Evolutionary conservation across 2,797 vertebrate genomes (phyloP), one percentile per base, ranked within the genome.

Genomic region (Cottoperca gobio): DNA sequence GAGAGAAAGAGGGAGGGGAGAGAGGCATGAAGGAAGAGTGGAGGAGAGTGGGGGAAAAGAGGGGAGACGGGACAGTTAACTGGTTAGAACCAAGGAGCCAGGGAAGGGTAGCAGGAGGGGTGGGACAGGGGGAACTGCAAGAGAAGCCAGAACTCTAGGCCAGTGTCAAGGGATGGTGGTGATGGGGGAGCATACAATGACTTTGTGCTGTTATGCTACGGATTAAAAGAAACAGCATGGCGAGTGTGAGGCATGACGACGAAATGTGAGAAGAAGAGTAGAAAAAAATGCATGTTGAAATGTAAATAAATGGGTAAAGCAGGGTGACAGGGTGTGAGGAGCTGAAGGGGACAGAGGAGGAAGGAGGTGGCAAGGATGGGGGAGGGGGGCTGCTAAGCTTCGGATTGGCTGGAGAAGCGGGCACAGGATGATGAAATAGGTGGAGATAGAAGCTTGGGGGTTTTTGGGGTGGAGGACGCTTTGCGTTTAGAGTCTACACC

Each of bases 41-140:
- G 87, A 91, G 90, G 89, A 91, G 81, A 91, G 90, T 90, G 86
- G 87, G 88, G 89, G 89, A 74, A 79, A 85, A 87, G 76, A 86
- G 59, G 90, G 87, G 86, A 92, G 88, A 89, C 86, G 89, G 90
- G 59, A 89, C 89, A 93, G 80, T 93, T 92, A 90, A 91, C 90
- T 91, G 92, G 92, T 93, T 93, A 93, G 89, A 93, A 90, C 89
- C 91, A 88, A 91, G 93, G 92, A 93, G 86, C 83, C 88, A 88
- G 87, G 89, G 88, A 79, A 81, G 92, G 88, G 85, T 81, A 87
- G 90, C 87, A 87, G 87, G 86, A 89, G 33, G 87, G 63, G 87
- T 85, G 81, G 88, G 86, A 86, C 72, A 78, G 71, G 82, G 82
- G 83, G 65, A 60, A 79, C 91, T 91, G 91, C 89, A 86, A 93